phyloP scores from a whole-genome alignment of 1,140 invertebrate genomes.

The Carcinoscorpius rotundicauda region DNA sequence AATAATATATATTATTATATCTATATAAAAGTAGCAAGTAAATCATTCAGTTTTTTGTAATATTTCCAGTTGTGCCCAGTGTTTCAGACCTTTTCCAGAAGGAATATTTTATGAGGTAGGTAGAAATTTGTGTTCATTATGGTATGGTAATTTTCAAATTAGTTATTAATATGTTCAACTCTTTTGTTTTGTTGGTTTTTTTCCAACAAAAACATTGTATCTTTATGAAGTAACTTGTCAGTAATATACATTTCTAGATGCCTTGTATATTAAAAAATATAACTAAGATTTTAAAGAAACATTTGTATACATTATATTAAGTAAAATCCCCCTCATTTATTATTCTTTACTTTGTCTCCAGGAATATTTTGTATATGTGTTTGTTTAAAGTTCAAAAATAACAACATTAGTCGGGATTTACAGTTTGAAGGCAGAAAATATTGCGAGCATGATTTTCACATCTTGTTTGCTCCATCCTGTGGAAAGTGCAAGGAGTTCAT shows the following conservation, averaged over 20 bases:
- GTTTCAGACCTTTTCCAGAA: conserved; percentile 94
- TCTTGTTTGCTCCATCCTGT: conserved; percentile 95
- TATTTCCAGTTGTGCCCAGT: conserved; percentile 82
- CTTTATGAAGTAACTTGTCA: too few relatives aligned
- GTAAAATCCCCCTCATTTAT: background rate
- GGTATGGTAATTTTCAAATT: too few relatives aligned
- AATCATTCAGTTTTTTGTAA: conserved; percentile 19
- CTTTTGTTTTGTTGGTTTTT: too few relatives aligned
- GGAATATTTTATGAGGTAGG: conserved; percentile 87
- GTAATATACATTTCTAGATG: too few relatives aligned
- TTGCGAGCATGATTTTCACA: conserved; percentile 98
- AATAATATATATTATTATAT: too few relatives aligned
- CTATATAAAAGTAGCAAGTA: too few relatives aligned
- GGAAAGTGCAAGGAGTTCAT: conserved; percentile 94
- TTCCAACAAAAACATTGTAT: too few relatives aligned
- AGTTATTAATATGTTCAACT: too few relatives aligned
- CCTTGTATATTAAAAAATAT: too few relatives aligned
- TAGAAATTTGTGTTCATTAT: background rate
- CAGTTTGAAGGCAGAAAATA: conserved; percentile 96
- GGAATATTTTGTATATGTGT: conserved; percentile 6
- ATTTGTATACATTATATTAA: background rate
- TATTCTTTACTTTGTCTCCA: conserved; percentile 4
- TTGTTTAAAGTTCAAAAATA: conserved; percentile 16
- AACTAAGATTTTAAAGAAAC: too few relatives aligned
- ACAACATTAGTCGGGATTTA: conserved; percentile 18